These are phyloP conservation scores for Salpingus planirostris DNA, from an alignment of 2,888 invertebrate genomes.

Conservation along the genomic window DNA sequence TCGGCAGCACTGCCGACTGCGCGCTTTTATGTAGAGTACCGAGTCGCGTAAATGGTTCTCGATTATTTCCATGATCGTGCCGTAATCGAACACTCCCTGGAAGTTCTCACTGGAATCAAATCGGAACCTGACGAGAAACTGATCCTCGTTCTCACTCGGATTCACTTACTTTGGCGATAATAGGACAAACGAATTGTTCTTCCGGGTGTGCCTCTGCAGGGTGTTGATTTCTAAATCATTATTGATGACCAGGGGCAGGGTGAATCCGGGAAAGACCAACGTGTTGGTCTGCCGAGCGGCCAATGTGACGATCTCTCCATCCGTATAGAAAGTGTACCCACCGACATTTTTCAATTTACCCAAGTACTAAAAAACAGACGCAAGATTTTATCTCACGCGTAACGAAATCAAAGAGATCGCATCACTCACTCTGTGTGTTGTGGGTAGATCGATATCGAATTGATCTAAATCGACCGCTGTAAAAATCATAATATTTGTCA, in stretches of 20 bases:
- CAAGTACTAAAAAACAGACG: constrained; percentile 40
- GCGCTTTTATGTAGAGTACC: constrained; percentile 53
- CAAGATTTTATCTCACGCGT: background rate
- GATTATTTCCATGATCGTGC: constrained; percentile 59
- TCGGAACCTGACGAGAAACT: too few species aligned
- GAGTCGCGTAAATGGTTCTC: constrained; percentile 54
- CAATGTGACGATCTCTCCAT: constrained; percentile 24
- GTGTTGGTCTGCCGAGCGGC: constrained; percentile 36
- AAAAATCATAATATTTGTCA: too few species aligned
- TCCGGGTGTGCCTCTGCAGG: constrained; percentile 49
- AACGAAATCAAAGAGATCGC: constrained; percentile 1
- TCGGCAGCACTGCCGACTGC: constrained; percentile 67
- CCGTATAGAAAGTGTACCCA: constrained; percentile 37
- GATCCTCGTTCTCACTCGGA: too few species aligned
- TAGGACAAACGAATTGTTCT: constrained; percentile 57
- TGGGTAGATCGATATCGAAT: constrained; percentile 38
- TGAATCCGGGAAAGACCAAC: constrained; percentile 68
- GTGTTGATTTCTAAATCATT: constrained; percentile 48
- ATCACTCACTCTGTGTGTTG: constrained; percentile 33
- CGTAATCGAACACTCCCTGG: constrained; percentile 37
- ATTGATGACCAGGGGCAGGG: constrained; percentile 58
- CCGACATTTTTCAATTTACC: constrained; percentile 52
- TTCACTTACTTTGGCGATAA: constrained; percentile 45
- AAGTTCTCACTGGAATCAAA: constrained; percentile 8
- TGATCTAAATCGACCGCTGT: too few species aligned